phyloP scores from a whole-genome alignment of 2,113 vertebrate genomes.

The Hemiscyllium ocellatum region DNA sequence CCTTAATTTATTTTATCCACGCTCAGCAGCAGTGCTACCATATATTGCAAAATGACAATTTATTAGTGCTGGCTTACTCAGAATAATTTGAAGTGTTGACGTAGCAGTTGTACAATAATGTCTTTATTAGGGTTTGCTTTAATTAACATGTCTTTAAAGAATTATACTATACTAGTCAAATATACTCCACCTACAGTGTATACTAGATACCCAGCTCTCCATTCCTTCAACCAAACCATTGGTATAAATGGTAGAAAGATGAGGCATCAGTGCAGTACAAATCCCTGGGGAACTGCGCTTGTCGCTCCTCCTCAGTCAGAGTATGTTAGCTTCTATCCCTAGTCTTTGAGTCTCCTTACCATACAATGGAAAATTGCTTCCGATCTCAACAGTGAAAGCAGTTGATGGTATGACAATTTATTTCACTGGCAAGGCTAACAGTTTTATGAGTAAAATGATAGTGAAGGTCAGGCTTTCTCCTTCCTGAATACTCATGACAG shows the following conservation, averaged over 20 bases:
- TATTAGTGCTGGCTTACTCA: background rate
- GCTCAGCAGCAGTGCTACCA: background rate
- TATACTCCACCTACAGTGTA: background rate
- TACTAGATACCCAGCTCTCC: background rate
- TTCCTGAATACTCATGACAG: background rate
- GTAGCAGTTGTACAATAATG: background rate
- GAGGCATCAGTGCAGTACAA: background rate
- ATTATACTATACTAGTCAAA: background rate
- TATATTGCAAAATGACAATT: background rate
- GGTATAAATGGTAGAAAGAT: background rate
- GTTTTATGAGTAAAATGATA: background rate
- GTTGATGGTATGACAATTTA: background rate
- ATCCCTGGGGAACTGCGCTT: background rate
- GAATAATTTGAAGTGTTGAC: background rate
- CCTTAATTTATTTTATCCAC: background rate
- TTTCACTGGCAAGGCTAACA: background rate
- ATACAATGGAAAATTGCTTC: background rate
- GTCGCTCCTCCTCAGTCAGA: background rate
- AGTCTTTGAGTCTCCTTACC: background rate
- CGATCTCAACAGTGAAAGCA: background rate
- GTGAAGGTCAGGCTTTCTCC: background rate
- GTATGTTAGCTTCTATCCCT: too few species aligned
- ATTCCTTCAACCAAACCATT: background rate
- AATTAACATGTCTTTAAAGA: background rate
- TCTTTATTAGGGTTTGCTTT: background rate